These are phyloP conservation scores for Teleiodes luculella DNA, from an alignment of 2,888 invertebrate genomes.

Conservation along the genomic window DNA sequence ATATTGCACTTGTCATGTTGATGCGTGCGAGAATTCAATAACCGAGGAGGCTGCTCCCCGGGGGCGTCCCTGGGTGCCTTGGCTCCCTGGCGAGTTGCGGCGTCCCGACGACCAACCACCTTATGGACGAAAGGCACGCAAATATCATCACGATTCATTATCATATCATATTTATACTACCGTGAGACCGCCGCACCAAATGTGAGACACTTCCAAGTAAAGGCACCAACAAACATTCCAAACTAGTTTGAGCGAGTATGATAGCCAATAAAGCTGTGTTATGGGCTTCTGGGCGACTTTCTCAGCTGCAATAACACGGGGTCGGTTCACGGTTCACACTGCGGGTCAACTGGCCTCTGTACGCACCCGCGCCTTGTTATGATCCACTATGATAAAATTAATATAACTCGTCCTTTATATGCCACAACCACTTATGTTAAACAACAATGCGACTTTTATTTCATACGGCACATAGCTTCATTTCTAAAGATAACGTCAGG, in stretches of 20 bases:
- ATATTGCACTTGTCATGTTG: slow-evolving; percentile 45
- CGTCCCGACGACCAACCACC: slow-evolving; percentile 39
- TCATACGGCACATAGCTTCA: background rate
- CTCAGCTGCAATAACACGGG: slow-evolving; percentile 57
- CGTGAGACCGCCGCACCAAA: slow-evolving; percentile 59
- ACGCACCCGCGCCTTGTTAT: slow-evolving; percentile 16
- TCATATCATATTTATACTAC: slow-evolving; percentile 40
- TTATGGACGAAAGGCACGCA: slow-evolving; percentile 69
- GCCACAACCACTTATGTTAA: background rate
- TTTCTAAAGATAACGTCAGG: background rate
- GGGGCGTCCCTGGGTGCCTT: slow-evolving; percentile 60
- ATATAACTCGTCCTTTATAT: slow-evolving; percentile 1
- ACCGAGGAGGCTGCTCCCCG: slow-evolving; percentile 43
- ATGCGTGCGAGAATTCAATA: slow-evolving; percentile 67
- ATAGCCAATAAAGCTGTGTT: slow-evolving; percentile 70
- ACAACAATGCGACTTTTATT: background rate
- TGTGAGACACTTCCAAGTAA: slow-evolving; percentile 57
- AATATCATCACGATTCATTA: slow-evolving; percentile 46
- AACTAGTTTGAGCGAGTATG: slow-evolving; percentile 68
- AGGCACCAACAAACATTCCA: slow-evolving; percentile 61
- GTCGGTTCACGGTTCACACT: slow-evolving; percentile 53
- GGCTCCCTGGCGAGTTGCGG: slow-evolving; percentile 30
- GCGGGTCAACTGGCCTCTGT: slow-evolving; percentile 45
- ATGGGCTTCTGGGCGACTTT: slow-evolving; percentile 69
- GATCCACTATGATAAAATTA: background rate